Evolutionary conservation across 2,888 invertebrate species (phyloP), one percentile per base, ranked within the genome.

Genomic region (Coleophora flavipennella): DNA sequence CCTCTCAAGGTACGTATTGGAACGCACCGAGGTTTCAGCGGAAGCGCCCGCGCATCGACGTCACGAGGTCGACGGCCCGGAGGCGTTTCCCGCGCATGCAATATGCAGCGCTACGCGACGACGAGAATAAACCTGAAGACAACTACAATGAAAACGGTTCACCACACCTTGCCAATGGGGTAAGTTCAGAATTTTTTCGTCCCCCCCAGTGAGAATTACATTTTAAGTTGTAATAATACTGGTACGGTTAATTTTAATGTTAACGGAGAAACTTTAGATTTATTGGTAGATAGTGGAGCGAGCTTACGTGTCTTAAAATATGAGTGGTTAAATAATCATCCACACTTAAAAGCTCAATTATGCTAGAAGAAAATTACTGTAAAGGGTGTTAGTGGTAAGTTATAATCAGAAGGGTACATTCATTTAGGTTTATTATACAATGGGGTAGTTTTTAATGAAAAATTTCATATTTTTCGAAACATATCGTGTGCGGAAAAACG

Each of bases 161-260:
- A 20, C 20, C 3, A 20, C 20, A 6, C 20, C 6, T 4, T 20
- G n/a, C 6, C 20, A 20, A 6, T 6, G 20, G 3, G 36, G 34
- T 39, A 36, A 39, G 8, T 45, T 45, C n/a, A n/a, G n/a, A n/a
- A n/a, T n/a, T n/a, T 45, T 42, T 45, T 45, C 42, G 40, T 13
- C 26, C 35, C 12, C 42, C 36, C 33, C 1, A 27, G 6, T 20
- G 20, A 20, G 6, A 6, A 3, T 4, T 6, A 37, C 13, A 26
- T 40, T 9, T 36, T 14, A 31, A 9, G 13, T 14, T 38, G 36
- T 33, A 28, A 36, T 33, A 36, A 35, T 20, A 11, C 33, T 4
- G 35, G 31, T 27, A 35, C 38, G 25, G 33, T 33, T 7, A 11
- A 12, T 14, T 33, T 38, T 31, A 9, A 26, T 12, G 8, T 39